Evolutionary conservation across 2,888 invertebrate species (phyloP).

Genomic region (Rhaphigaster nebulosa): DNA sequence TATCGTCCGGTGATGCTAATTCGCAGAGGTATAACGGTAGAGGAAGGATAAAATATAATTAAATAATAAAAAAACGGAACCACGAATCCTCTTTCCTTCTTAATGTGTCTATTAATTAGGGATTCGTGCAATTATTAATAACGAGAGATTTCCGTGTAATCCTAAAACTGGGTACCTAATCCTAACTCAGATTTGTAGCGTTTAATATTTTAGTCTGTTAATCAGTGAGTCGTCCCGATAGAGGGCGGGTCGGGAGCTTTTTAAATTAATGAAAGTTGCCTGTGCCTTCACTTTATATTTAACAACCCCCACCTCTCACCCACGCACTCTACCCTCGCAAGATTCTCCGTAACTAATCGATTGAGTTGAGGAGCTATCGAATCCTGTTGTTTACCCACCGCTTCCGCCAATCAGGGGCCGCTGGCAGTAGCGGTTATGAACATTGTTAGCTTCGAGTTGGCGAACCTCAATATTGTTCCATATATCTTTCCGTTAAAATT

Average conservation of each 20-base stretch:
- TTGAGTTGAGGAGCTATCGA: background rate
- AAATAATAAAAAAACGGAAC: background rate
- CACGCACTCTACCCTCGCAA: background rate
- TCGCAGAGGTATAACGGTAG: background rate
- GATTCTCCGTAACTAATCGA: background rate
- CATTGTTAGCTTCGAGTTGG: background rate
- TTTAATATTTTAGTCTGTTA: constrained; percentile 10
- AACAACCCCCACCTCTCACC: background rate
- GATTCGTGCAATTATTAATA: background rate
- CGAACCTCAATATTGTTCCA: background rate
- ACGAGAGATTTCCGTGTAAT: background rate
- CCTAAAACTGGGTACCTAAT: background rate
- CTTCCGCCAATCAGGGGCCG: background rate
- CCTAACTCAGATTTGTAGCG: constrained; percentile 2
- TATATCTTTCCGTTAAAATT: background rate
- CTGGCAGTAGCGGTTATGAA: background rate
- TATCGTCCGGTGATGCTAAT: background rate
- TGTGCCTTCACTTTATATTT: background rate
- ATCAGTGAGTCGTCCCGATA: background rate
- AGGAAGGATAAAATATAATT: background rate
- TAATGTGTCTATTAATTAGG: background rate
- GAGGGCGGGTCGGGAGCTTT: background rate
- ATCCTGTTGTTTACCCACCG: background rate
- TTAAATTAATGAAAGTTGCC: constrained; percentile 13
- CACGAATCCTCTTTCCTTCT: background rate